Base-by-base conservation (phyloP, 2,888 invertebrate species). In the Nemapogon koenigi region DNA sequence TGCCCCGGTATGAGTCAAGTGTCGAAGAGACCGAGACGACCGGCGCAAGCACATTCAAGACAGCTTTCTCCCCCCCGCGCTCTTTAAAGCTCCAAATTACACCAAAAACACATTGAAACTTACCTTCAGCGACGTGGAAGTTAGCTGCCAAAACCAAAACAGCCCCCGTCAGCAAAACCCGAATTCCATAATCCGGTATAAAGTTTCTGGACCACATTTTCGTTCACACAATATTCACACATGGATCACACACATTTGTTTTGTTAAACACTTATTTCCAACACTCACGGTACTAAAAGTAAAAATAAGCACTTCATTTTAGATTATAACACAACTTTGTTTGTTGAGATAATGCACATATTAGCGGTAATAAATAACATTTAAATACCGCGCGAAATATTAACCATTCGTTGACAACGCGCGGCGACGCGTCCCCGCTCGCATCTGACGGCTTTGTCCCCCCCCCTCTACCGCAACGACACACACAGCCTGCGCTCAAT, bases 171-270 rank as follows among this genome's bases (percentile, higher is more conserved):
- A 63, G 65, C 62, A 79, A 66, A 71, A 81, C 72, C 71, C 69
- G 81, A 83, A 84, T 84, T 83, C 84, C 82, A 82, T 83, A 83
- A 82, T 83, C 83, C 83, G 82, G 81, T 78, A 71, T 79, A 79
- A 80, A 81, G 81, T 83, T 82, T 75, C 82, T 83, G 80, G 84
- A 83, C 83, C 84, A 83, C 84, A 84, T 85, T 82, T 82, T 84
- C 73, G 59, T 68, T 60, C 80, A 81, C 81, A 81, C 75, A 75
- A 81, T 79, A 81, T 73, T 72, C 71, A 79, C 80, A 76, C 73
- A 76, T 72, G 75, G 71, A 75, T 65, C 72, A 71, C 75, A 78
- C 76, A 76, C 79, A 78, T 78, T 78, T 75, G 75, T 75, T 76
- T 73, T 68, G 64, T 66, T 62, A 47, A 62, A 49, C 75, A 75